phyloP scores from a whole-genome alignment of 2,113 vertebrate species.

The Lagopus leucura region DNA sequence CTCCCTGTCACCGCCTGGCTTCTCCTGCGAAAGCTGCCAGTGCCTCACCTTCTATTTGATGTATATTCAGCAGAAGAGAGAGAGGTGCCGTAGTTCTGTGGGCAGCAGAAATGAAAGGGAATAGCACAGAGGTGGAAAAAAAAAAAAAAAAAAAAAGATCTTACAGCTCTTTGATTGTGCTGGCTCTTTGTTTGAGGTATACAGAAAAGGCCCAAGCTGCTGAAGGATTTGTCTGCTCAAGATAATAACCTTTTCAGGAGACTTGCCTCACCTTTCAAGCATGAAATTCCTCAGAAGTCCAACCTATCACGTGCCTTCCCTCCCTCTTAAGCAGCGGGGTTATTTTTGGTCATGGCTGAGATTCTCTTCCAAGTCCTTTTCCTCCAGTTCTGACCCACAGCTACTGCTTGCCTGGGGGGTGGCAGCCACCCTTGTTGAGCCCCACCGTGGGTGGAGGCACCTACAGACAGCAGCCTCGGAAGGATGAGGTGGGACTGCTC shows the following conservation, averaged over 20 bases:
- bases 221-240: conserved; percentile 69
- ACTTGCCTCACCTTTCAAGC: conserved; percentile 64
- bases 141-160: background rate
- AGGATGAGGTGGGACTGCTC: background rate
- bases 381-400: background rate
- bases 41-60: conserved; percentile 60
- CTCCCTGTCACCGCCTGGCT: conserved; percentile 39
- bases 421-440: background rate
- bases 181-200: conserved; percentile 57
- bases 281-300: conserved; percentile 50
- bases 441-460: fast-evolving
- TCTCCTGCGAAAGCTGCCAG: conserved; percentile 42
- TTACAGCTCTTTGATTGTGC: conserved; percentile 61
- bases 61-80: conserved; percentile 49
- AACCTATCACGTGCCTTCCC: conserved; percentile 13
- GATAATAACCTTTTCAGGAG: conserved; percentile 68
- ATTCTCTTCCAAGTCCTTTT: background rate
- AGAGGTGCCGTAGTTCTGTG: conserved; percentile 40
- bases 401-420: fast-evolving
- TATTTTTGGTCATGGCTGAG: conserved; percentile 10
- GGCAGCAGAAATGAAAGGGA: conserved; percentile 72
- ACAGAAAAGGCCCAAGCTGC: conserved; percentile 1
- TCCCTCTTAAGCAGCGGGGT: background rate
- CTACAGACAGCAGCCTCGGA: background rate
- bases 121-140: conserved; percentile 22